Evolutionary conservation across 64 coral and sea anemone species (phyloP).

Genomic region (Hydrozoanthus tunicans): DNA sequence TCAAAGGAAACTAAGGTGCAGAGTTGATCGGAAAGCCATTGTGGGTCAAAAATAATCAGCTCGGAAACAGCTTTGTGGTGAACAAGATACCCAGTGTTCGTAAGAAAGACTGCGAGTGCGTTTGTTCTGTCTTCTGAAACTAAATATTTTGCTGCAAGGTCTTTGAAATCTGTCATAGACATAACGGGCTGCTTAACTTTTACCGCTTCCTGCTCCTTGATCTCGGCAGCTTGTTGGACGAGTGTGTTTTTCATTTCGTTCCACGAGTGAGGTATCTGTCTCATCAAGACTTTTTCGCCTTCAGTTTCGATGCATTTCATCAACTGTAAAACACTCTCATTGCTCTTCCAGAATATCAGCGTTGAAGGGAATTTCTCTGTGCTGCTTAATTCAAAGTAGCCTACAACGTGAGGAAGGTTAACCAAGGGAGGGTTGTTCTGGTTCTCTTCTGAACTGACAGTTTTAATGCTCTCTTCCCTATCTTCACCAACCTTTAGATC

Average conservation of each 20-base stretch:
- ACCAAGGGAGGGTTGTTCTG: neutral
- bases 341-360: neutral
- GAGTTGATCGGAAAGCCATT: constrained; percentile 33
- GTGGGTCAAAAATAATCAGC: constrained; percentile 4
- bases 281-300: neutral
- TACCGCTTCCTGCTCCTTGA: no score
- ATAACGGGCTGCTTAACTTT: neutral
- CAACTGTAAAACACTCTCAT: neutral
- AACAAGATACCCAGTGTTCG: no score
- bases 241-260: neutral
- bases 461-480: no score
- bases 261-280: neutral
- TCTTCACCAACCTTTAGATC: no score
- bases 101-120: no score
- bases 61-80: neutral
- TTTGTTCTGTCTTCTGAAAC: no score
- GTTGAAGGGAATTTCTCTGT: neutral
- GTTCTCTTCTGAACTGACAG: neutral
- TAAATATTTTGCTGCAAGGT: no score
- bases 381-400: no score
- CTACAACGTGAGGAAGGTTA: no score
- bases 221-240: no score
- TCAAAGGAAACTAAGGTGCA: neutral
- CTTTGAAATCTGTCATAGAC: no score
- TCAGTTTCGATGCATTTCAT: neutral